Base-by-base conservation (phyloP, 2,797 vertebrate genomes). In the Ambastaia sidthimunki region DNA sequence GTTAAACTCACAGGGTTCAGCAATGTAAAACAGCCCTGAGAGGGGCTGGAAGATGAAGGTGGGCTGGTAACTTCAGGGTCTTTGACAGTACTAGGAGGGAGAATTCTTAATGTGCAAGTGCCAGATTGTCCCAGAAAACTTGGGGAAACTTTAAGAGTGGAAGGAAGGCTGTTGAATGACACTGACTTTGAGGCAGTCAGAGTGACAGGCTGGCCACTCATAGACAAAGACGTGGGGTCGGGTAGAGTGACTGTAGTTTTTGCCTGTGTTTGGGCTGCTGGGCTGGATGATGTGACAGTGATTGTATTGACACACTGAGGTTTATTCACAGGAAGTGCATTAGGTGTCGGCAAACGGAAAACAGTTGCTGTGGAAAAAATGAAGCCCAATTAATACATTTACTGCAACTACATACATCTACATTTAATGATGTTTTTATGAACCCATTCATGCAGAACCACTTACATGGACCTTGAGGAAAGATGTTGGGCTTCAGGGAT, bases 381-480 rank as follows among this genome's bases (percentile, higher is more conserved):
- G 41, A 59, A 34, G 21, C 0, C 3, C 11, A 72, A 83, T 76
- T 9, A 54, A 78, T 37, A 19, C 48, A 2, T 34, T 7, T 34
- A 2, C 6, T 18, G 7, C 37, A 9, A 9, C 1, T 41, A 41
- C 37, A 41, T 41, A 41, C 37, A 41, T 11, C 10, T 10, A 44
- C 41, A 44, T 44, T 44, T 2, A 44, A 11, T 37, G 6, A 63
- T 34, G 28, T 34, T 66, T 18, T 25, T 1, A 16, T 12, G 6
- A 57, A 68, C 3, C 15, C 3, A 18, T 55, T 67, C 18, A 41
- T 15, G 19, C 34, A 54, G 19, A 21, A 67, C 23, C 23, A 81
- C 19, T 73, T 92, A 96, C 95, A 91, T 90, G 93, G 93, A 80
- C 93, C 94, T 82, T 92, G 91, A 73, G 93, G 82, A 31, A 93